Percentiles rank a stretch among this genome's conserved stretches.
Conservation (phyloP, 2,797 vertebrate species). For the Cryptoprocta ferox region DNA sequence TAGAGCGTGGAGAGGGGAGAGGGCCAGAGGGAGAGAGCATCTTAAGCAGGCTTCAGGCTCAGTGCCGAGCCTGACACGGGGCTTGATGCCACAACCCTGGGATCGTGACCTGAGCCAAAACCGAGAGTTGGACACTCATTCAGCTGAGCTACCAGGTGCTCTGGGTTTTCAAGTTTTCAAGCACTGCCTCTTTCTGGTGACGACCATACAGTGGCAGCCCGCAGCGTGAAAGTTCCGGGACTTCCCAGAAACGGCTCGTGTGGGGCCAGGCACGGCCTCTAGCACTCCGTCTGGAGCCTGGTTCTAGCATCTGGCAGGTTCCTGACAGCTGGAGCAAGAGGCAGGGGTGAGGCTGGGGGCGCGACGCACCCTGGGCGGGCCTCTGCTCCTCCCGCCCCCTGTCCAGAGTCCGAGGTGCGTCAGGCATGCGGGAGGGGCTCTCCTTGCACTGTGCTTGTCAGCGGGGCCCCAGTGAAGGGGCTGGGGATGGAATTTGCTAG, state of each 20-base stretch:
- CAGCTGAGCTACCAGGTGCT: no score
- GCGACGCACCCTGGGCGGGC: background rate
- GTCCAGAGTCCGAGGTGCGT: rapidly evolving
- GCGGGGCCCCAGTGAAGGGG: background rate
- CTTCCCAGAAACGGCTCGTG: rapidly evolving
- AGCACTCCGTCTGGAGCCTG: rapidly evolving
- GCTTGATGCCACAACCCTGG: no score
- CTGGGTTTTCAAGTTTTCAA: background rate
- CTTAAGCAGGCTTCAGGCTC: no score
- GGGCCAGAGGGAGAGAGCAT: no score
- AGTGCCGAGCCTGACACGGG: no score
- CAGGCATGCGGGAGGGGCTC: background rate
- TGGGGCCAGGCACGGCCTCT: rapidly evolving
- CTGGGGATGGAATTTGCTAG: background rate
- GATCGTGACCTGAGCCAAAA: no score
- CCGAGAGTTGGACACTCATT: no score
- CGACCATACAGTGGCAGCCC: background rate
- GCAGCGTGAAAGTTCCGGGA: rapidly evolving
- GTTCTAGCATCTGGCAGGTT: background rate
- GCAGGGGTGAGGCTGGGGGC: rapidly evolving
- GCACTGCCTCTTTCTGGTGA: background rate
- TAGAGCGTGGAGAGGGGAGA: no score
- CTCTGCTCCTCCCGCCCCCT: background rate
- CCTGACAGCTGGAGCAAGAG: rapidly evolving
- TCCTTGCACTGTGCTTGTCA: no score